Evolutionary conservation across 2,797 vertebrate species (phyloP).

Genomic region (Cyprinodon diabolis): DNA sequence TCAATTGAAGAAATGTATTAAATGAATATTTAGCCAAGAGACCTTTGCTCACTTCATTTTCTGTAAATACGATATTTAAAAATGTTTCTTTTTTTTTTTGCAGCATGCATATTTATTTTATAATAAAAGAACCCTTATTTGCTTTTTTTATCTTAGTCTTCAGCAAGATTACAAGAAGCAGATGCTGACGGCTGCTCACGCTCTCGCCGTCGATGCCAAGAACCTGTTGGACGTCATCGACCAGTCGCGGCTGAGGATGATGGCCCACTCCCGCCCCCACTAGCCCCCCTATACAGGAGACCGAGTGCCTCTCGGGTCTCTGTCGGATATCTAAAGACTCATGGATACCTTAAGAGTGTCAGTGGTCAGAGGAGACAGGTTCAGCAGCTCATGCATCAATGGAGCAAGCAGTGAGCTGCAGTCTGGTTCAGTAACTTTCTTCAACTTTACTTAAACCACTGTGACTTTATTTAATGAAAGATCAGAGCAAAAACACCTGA

Average conservation of each 20-base stretch:
- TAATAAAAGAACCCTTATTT: not conserved
- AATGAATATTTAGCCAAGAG: too few species aligned
- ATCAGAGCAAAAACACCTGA: constrained; percentile 63
- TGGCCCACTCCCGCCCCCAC: constrained; percentile 89
- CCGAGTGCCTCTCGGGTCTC: constrained; percentile 14
- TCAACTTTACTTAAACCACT: constrained; percentile 60
- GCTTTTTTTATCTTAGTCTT: constrained; percentile 73
- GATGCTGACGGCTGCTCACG: constrained; percentile 97
- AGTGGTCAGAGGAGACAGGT: constrained; percentile 23
- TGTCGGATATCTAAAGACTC: constrained; percentile 47
- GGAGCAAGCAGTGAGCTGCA: constrained; percentile 32
- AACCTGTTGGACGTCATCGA: constrained; percentile 98
- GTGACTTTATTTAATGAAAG: constrained; percentile 64
- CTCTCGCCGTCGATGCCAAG: constrained; percentile 96
- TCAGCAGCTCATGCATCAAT: constrained; percentile 20
- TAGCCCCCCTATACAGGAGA: constrained; percentile 68
- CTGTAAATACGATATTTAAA: not conserved
- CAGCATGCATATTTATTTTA: not conserved
- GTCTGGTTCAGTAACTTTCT: constrained; percentile 37
- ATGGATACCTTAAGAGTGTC: constrained; percentile 22
- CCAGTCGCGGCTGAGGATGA: constrained; percentile 93
- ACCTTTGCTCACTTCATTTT: not conserved
- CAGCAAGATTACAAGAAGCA: constrained; percentile 99
- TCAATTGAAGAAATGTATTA: too few species aligned
- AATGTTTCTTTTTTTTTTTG: not conserved